Evolutionary conservation across 2,113 vertebrate genomes (phyloP), one percentile per base, ranked within the genome.

Genomic region (Cromileptes altivelis): DNA sequence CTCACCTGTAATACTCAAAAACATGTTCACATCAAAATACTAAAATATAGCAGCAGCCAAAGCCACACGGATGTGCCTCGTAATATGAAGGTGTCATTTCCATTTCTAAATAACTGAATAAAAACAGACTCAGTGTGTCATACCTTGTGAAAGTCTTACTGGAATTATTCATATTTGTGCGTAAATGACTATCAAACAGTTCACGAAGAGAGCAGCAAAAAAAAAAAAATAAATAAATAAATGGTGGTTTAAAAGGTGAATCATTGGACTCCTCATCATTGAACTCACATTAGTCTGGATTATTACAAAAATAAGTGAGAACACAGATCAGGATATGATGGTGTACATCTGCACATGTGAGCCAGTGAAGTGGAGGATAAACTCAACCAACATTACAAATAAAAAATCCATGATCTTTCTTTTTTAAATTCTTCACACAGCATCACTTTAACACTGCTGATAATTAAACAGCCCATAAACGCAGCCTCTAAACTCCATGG

Each of bases 21-120:
- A 85, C 63, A 91, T 83, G 61, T 93, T 85, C 88, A 92, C 92
- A 92, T 85, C 89, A 93, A 94, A 87, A 91, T 90, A 86, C 25
- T 91, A 69, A 93, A 92, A 92, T 86, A 92, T 93, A 95, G 94
- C 93, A 95, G 94, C 93, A 89, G 86, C 86, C 85, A 89, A 82
- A 91, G 85, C 81, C 90, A 88, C 82, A 84, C 71, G 12, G 69
- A 84, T 85, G 92, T 92, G 93, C 70, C 69, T 89, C 85, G 78
- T 77, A 30, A 68, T 62, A 78, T 61, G 82, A 86, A 57, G 42
- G 85, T 92, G 85, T 86, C 55, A 73, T 81, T 82, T 64, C 52
- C 40, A 65, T 83, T 49, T 85, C 15, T 85, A 71, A 84, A 86
- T 86, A 53, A 89, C 77, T 81, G 25, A 89, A 84, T 69, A 89